phyloP scores from a whole-genome alignment of 1,140 invertebrate genomes.

The Euborellia annulipes region DNA sequence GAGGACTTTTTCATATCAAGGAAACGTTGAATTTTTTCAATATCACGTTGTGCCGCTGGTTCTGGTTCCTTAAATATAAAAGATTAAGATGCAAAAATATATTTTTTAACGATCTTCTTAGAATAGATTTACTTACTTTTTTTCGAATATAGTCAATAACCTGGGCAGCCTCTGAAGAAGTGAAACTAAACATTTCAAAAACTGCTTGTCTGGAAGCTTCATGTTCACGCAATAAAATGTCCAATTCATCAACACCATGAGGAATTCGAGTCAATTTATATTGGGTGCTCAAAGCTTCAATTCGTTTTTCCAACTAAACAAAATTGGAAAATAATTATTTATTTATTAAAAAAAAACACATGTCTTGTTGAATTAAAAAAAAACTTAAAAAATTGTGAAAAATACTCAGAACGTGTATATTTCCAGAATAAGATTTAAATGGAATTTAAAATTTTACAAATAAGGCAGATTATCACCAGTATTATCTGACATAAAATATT shows the following conservation, averaged over 20 bases:
- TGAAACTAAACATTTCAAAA: slow-evolving; percentile 39
- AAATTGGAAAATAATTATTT: neutral
- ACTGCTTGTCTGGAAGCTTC: slow-evolving; percentile 38
- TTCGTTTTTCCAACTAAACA: slow-evolving; percentile 33
- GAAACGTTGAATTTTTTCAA: slow-evolving; percentile 45
- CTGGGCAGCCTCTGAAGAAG: slow-evolving; percentile 42
- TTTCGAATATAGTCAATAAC: slow-evolving; percentile 43
- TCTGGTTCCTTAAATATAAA: slow-evolving; percentile 43
- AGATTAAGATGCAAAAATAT: neutral
- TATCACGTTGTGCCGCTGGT: slow-evolving; percentile 47
- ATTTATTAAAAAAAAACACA: neutral
- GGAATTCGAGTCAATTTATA: slow-evolving; percentile 26
- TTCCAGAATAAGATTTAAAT: no score
- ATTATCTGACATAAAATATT: no score
- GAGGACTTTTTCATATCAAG: slow-evolving; percentile 33
- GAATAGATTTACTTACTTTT: slow-evolving; percentile 27
- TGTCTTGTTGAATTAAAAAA: neutral
- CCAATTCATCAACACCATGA: slow-evolving; percentile 30
- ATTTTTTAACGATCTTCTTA: neutral
- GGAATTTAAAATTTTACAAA: no score
- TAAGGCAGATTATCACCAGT: no score
- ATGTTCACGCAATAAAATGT: slow-evolving; percentile 37
- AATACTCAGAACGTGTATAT: no score
- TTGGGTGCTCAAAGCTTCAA: slow-evolving; percentile 28
- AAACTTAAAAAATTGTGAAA: no score